These are phyloP conservation scores for Rhodinocichla rosea DNA, from an alignment of 2,113 vertebrate genomes.

Conservation along the genomic window DNA sequence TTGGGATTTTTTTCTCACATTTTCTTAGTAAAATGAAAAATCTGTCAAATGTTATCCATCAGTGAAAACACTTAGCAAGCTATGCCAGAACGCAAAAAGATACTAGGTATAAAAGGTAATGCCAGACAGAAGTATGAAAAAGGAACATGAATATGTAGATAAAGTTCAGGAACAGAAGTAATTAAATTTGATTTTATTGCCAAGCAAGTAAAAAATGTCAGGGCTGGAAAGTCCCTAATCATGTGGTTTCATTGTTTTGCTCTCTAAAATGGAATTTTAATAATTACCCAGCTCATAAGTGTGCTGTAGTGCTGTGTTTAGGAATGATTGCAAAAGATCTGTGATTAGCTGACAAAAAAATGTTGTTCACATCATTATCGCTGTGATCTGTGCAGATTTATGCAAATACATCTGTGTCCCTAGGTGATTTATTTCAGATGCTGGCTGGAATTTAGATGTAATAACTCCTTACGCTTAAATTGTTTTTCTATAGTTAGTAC, in stretches of 20 bases:
- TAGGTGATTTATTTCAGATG: slow-evolving; percentile 20
- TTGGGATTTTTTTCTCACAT: neutral
- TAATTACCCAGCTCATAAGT: neutral
- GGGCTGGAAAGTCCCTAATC: slow-evolving; percentile 40
- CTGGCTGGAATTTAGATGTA: neutral
- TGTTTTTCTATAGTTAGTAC: neutral
- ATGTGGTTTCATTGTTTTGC: neutral
- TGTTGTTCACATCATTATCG: neutral
- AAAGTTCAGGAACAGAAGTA: neutral
- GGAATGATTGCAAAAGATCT: neutral
- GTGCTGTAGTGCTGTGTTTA: neutral
- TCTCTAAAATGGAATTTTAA: slow-evolving; percentile 35
- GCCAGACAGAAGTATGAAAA: neutral
- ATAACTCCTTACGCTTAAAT: neutral
- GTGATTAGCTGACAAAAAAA: neutral
- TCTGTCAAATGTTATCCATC: neutral
- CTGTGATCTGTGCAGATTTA: slow-evolving; percentile 20
- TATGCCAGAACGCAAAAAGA: neutral
- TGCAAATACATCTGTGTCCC: neutral
- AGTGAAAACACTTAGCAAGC: neutral
- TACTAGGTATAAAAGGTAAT: neutral
- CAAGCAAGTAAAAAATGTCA: slow-evolving; percentile 2
- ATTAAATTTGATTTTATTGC: neutral
- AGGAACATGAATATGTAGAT: neutral
- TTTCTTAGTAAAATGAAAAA: neutral